Conservation (phyloP, 2,888 invertebrate genomes). For the Metacarcinus magister region DNA sequence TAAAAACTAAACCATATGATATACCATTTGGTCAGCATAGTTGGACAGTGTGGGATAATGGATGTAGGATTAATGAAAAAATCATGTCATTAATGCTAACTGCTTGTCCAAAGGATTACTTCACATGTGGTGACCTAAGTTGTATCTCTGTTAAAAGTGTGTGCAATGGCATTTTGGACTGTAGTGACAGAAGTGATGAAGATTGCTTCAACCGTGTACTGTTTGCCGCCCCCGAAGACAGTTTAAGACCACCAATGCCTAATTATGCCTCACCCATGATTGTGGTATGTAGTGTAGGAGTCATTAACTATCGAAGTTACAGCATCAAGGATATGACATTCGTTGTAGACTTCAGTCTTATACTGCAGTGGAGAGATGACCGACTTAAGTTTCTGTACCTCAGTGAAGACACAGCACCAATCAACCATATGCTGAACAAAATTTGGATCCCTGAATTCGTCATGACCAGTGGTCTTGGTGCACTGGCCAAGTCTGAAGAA, state of each 20-base stretch:
- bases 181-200: neutral
- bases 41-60: neutral
- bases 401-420: no score
- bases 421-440: neutral
- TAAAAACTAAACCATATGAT: neutral
- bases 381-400: neutral
- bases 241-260: neutral
- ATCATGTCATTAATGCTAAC: neutral
- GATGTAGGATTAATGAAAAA: neutral
- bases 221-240: neutral
- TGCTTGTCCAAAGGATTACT: neutral
- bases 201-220: neutral
- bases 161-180: neutral
- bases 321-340: neutral
- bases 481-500: neutral
- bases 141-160: neutral
- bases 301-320: constrained; percentile 10
- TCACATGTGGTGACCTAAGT: constrained; percentile 10
- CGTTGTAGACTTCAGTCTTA: neutral
- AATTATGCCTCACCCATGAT: neutral
- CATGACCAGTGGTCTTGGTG: neutral
- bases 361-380: neutral
- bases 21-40: neutral
- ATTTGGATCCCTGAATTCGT: neutral
- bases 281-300: neutral